Evolutionary conservation across 2,113 vertebrate genomes (phyloP).

Genomic region (Tupaia tana): DNA sequence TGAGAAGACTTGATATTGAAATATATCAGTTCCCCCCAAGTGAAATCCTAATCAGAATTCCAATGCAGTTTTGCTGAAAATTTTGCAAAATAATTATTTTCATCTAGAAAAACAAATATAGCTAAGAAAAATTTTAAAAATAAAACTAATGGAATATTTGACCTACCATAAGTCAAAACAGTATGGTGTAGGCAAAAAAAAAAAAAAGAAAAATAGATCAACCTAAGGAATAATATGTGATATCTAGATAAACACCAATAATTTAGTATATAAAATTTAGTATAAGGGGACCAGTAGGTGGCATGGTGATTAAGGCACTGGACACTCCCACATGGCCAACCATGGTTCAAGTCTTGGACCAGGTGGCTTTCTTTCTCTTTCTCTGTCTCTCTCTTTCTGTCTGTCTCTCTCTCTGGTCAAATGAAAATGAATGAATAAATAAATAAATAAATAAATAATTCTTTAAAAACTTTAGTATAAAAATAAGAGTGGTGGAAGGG

Average conservation of each 20-base stretch:
- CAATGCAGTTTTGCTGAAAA: conserved; percentile 21
- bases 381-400: too few relatives aligned
- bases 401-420: too few relatives aligned
- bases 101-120: conserved; percentile 18
- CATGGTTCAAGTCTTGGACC: too few relatives aligned
- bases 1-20: conserved; percentile 2
- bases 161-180: background rate
- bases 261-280: background rate
- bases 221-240: background rate
- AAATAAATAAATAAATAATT: too few relatives aligned
- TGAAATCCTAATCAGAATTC: conserved; percentile 44
- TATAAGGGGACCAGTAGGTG: too few relatives aligned
- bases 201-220: background rate
- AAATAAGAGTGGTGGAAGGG: background rate
- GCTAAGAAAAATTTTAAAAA: conserved; percentile 20
- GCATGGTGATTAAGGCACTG: too few relatives aligned
- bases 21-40: background rate
- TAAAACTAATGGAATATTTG: conserved; percentile 5
- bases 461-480: too few relatives aligned
- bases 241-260: background rate
- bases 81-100: conserved; percentile 40
- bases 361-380: too few relatives aligned
- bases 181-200: background rate
- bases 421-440: too few relatives aligned
- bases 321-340: too few relatives aligned